A percentile compares a stretch with the other conserved stretches of the same genome.
Conservation (phyloP, 2,888 invertebrate genomes). For the Habrosyne pyritoides region DNA sequence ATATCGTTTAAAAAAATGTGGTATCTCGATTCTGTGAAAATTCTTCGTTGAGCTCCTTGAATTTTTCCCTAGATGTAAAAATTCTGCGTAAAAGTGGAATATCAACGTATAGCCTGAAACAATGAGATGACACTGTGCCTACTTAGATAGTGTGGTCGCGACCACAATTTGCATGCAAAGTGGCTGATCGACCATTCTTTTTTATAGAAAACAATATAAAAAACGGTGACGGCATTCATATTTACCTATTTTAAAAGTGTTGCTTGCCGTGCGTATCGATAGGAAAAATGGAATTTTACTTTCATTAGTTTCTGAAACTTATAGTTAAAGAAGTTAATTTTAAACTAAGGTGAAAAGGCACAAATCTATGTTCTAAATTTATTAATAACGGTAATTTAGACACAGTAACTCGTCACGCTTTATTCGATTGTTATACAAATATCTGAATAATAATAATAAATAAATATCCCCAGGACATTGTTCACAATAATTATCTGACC, state of each 20-base stretch:
- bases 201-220: slow-evolving; percentile 44
- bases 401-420: too few relatives aligned
- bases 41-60: too few relatives aligned
- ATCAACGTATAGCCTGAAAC: background rate
- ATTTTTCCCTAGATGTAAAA: background rate
- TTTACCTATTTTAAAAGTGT: slow-evolving; percentile 25
- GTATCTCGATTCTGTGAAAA: too few relatives aligned
- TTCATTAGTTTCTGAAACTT: background rate
- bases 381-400: too few relatives aligned
- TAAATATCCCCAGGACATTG: too few relatives aligned
- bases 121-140: slow-evolving; percentile 7
- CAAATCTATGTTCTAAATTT: too few relatives aligned
- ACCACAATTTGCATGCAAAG: slow-evolving; percentile 45
- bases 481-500: too few relatives aligned
- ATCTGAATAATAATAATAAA: too few relatives aligned
- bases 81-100: background rate
- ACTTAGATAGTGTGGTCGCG: slow-evolving; percentile 15
- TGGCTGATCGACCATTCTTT: slow-evolving; percentile 35
- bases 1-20: too few relatives aligned
- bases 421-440: too few relatives aligned
- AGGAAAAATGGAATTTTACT: background rate
- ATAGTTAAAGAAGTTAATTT: too few relatives aligned
- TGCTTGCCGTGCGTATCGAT: slow-evolving; percentile 5
- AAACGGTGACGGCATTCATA: slow-evolving; percentile 41
- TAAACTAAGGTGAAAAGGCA: too few relatives aligned